Evolutionary conservation across 2,888 invertebrate species (phyloP).

Genomic region (Aleiodes alternator): DNA sequence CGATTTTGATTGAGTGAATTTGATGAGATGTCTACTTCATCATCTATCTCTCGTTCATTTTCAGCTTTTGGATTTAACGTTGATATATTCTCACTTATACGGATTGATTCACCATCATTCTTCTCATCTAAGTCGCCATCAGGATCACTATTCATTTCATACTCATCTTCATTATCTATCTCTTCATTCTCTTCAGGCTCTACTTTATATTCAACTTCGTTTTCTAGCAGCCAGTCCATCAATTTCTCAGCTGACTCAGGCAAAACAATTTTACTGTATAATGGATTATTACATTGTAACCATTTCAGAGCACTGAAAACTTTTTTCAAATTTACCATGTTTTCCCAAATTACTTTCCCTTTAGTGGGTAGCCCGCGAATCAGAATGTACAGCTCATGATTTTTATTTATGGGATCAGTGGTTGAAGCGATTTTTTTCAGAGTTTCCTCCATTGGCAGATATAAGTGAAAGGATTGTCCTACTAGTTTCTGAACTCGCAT

Average conservation of each 20-base stretch:
- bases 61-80: not conserved
- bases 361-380: conserved; percentile 64
- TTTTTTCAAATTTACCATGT: conserved; percentile 62
- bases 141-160: not conserved
- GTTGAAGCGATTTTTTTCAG: conserved; percentile 62
- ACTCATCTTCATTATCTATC: not conserved
- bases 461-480: conserved; percentile 46
- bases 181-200: not conserved
- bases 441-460: conserved; percentile 63
- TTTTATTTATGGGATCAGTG: conserved; percentile 58
- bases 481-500: too few relatives aligned
- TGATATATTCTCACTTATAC: not conserved
- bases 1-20: too few relatives aligned
- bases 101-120: not conserved
- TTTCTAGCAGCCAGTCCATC: not conserved
- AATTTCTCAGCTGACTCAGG: conserved; percentile 45
- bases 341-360: conserved; percentile 59
- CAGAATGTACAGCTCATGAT: conserved; percentile 64
- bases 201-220: not conserved
- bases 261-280: conserved; percentile 60
- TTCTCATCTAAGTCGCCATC: not conserved
- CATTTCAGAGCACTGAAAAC: conserved; percentile 60
- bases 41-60: not conserved
- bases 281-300: conserved; percentile 61
- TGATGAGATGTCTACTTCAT: not conserved